phyloP scores from a whole-genome alignment of 1,140 invertebrate genomes.

The Euschistus heros region DNA sequence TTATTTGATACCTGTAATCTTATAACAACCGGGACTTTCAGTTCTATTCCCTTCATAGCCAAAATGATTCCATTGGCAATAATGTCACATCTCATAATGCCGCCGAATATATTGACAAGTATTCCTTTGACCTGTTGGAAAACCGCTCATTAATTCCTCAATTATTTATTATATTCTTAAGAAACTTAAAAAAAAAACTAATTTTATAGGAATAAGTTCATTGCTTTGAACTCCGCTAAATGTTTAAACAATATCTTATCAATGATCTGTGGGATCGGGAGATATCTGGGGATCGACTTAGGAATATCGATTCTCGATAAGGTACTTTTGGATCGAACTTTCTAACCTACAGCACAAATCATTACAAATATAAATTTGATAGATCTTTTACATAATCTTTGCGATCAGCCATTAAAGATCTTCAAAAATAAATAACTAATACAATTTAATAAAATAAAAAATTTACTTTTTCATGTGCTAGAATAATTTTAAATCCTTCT shows the following conservation, averaged over 20 bases:
- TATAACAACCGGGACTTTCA: constrained; percentile 81
- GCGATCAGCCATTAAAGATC: neutral
- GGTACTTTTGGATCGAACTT: neutral
- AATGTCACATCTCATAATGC: constrained; percentile 94
- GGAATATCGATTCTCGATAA: neutral
- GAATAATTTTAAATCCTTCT: constrained; percentile 55
- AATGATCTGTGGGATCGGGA: neutral
- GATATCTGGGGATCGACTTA: neutral
- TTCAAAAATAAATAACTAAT: no score
- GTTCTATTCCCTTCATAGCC: constrained; percentile 66
- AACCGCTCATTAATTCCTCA: neutral
- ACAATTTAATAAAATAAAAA: neutral
- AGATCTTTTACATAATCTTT: neutral
- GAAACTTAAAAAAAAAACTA: neutral
- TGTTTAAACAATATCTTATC: neutral
- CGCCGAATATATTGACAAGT: constrained; percentile 95
- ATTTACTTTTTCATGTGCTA: constrained; percentile 34
- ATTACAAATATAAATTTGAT: neutral
- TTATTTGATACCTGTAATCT: constrained; percentile 43
- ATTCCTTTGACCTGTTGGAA: constrained; percentile 64
- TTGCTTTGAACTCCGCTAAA: neutral
- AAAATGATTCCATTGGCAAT: constrained; percentile 89
- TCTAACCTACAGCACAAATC: neutral
- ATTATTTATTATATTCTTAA: neutral
- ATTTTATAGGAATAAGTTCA: neutral